phyloP scores from a whole-genome alignment of 2,888 invertebrate species.

The Drosophila macrospina region DNA sequence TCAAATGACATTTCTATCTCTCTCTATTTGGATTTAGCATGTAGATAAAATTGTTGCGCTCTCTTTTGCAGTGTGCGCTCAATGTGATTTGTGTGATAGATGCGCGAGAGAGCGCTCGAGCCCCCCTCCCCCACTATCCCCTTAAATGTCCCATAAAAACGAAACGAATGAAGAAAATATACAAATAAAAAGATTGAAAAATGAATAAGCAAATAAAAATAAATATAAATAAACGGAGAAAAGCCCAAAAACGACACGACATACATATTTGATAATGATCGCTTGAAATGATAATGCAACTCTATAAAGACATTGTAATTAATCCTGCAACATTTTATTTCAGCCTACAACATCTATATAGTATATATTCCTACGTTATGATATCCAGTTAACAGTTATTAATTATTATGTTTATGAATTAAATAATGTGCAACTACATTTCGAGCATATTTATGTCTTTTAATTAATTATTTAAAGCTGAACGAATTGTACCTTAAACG shows the following conservation, averaged over 20 bases:
- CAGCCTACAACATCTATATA: slow-evolving; percentile 19
- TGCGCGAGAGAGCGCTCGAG: slow-evolving; percentile 23
- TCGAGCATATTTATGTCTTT: slow-evolving; percentile 56
- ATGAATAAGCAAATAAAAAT: slow-evolving; percentile 10
- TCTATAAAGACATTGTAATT: slow-evolving; percentile 14
- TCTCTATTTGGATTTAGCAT: slow-evolving; percentile 12
- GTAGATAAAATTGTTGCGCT: slow-evolving; percentile 29
- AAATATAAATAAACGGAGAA: neutral
- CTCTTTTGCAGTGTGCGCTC: slow-evolving; percentile 45
- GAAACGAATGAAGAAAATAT: slow-evolving; percentile 40
- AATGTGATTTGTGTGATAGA: slow-evolving; percentile 64
- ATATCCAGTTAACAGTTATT: slow-evolving; percentile 38
- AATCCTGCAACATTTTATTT: slow-evolving; percentile 26
- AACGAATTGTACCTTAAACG: slow-evolving; percentile 76
- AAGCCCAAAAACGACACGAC: slow-evolving; percentile 30
- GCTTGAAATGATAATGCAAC: neutral
- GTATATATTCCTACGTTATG: neutral
- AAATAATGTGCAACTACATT: slow-evolving; percentile 22
- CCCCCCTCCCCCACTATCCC: neutral
- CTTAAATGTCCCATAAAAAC: slow-evolving; percentile 1
- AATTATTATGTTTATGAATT: slow-evolving; percentile 40
- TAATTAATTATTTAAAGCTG: slow-evolving; percentile 49
- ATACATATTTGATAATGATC: slow-evolving; percentile 14
- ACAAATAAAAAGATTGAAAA: slow-evolving; percentile 27
- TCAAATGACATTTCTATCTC: slow-evolving; percentile 14